A percentile compares a stretch with the other conserved stretches of the same genome.
Evolutionary conservation across 2,797 vertebrate genomes (phyloP).

Genomic region (Huso huso): DNA sequence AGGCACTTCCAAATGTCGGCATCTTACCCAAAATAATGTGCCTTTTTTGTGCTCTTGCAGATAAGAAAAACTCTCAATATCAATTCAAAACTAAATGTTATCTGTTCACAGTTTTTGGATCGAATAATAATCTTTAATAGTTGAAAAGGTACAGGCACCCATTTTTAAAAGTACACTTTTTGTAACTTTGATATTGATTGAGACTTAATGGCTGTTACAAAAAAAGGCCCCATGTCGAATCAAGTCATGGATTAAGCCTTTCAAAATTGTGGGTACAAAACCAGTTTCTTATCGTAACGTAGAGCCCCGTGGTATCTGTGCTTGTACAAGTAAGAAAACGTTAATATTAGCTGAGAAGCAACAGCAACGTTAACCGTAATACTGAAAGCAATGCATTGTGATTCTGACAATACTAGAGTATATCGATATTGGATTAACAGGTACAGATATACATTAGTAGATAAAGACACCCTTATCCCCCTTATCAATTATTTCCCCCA

Average conservation of each 20-base stretch:
- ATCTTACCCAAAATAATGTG: constrained; percentile 36
- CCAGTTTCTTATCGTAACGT: constrained; percentile 42
- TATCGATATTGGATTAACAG: constrained; percentile 4
- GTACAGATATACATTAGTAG: constrained; percentile 12
- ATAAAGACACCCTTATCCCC: constrained; percentile 25
- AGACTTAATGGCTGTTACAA: neutral
- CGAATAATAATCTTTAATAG: constrained; percentile 18
- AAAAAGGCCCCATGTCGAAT: neutral
- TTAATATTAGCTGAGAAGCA: constrained; percentile 4
- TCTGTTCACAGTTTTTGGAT: constrained; percentile 34
- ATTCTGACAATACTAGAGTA: constrained; percentile 29
- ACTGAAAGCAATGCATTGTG: constrained; percentile 34
- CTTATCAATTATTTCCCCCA: constrained; percentile 2
- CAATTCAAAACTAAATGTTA: constrained; percentile 40
- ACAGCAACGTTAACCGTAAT: constrained; percentile 21
- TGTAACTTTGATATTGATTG: constrained; percentile 44
- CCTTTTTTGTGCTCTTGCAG: constrained; percentile 48
- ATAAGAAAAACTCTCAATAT: constrained; percentile 27
- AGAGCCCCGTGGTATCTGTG: constrained; percentile 57
- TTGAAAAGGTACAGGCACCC: constrained; percentile 62
- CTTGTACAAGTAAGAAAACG: constrained; percentile 44
- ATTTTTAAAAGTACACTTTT: constrained; percentile 73
- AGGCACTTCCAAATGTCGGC: constrained; percentile 66
- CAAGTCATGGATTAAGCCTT: neutral
- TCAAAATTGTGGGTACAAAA: constrained; percentile 28